Base-by-base conservation (phyloP, 64 coral and sea anemone species). In the Trachythela sp. region DNA sequence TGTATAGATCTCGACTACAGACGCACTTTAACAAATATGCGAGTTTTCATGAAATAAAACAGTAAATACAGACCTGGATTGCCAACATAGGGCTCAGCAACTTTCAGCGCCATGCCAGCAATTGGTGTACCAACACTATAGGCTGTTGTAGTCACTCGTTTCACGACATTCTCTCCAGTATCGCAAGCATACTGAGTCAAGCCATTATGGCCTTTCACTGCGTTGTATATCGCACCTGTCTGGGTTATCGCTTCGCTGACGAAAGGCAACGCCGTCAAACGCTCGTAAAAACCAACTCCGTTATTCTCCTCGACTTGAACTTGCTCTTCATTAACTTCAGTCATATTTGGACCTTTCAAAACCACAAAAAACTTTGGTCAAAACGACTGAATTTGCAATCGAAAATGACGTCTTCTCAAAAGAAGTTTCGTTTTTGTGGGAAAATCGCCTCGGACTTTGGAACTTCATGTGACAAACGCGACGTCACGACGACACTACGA, bases 131-230 rank as follows among this genome's bases (percentile, higher is more conserved):
- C 75, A 22, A 80, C 75, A 39, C 10, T 80, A 80, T 80, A 80
- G 9, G 75, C 75, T 37, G 75, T 30, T 37, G 8, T 22, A 80
- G 75, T 39, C 13, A 80, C 75, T 29, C 75, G 32, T 34, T 80
- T 80, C 75, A 80, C 75, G 30, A 80, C 75, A 80, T 29, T 80
- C 35, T 80, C 75, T 35, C 75, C 75, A 0, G 75, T 80, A 36
- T 39, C 20, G 32, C 75, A 80, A 2, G 75, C 75, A 80, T 80
- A 80, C 20, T 80, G 75, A 80, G 75, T 80, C 75, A 80, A 39
- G 75, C 75, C 75, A 36, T 80, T 80, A 17, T 80, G 75, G 75
- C 37, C 20, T 30, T 80, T 80, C 2, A 80, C 75, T 9, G 75
- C 37, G 33, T 80, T 80, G 37, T 80, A 80, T 30, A 64, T 20